These are phyloP conservation scores for Lasioglossum marginatum DNA, from an alignment of 2,888 invertebrate species.

Conservation along the genomic window DNA sequence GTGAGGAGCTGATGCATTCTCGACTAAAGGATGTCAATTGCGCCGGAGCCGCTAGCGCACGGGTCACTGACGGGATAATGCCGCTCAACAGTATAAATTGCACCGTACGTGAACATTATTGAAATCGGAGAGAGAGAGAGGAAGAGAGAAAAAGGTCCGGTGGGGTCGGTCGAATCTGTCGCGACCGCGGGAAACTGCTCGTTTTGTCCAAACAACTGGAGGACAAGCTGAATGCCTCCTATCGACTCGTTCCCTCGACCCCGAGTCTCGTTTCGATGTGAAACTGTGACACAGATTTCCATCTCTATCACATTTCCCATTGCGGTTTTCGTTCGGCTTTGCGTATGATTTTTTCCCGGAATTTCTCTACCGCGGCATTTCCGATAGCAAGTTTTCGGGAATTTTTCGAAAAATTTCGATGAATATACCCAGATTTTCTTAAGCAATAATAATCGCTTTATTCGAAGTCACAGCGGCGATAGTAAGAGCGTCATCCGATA, in stretches of 20 bases:
- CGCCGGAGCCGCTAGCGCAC: slow-evolving; percentile 42
- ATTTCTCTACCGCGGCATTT: neutral
- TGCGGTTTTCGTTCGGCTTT: neutral
- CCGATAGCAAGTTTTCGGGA: too few species aligned
- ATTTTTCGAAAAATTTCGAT: too few species aligned
- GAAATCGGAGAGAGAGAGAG: slow-evolving; percentile 41
- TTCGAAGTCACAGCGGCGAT: too few species aligned
- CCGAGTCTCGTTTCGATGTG: neutral
- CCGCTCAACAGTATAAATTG: slow-evolving; percentile 57
- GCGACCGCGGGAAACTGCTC: slow-evolving; percentile 7
- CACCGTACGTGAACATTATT: slow-evolving; percentile 57
- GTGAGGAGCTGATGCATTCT: slow-evolving; percentile 70
- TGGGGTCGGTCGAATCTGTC: neutral
- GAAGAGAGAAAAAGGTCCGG: slow-evolving; percentile 11
- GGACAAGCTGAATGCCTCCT: neutral
- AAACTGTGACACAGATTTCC: slow-evolving; percentile 1
- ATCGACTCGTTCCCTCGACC: neutral
- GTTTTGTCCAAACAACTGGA: slow-evolving; percentile 3
- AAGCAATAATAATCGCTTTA: too few species aligned
- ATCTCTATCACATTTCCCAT: neutral
- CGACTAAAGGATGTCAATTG: slow-evolving; percentile 79
- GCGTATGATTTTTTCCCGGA: neutral
- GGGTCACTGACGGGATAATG: slow-evolving; percentile 53
- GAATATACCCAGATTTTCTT: too few species aligned
- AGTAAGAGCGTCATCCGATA: too few species aligned